Conservation (phyloP, 2,113 vertebrate genomes). For the Aplodontia rufa region DNA sequence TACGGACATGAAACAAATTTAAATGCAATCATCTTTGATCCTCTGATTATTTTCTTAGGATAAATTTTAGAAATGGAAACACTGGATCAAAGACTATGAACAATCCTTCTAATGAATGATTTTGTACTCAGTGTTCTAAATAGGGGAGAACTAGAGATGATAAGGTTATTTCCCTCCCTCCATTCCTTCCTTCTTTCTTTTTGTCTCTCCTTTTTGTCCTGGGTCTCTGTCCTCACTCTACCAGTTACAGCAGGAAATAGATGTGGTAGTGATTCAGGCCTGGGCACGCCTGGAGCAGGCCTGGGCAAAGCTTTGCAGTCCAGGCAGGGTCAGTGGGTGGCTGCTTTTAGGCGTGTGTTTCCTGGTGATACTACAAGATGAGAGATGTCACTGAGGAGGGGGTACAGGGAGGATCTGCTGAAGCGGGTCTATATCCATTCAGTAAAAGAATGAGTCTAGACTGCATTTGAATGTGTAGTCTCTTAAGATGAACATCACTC, state of each 20-base stretch:
- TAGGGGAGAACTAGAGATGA: not conserved
- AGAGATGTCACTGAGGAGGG: not conserved
- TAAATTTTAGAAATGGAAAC: conserved; percentile 21
- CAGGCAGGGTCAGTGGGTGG: not conserved
- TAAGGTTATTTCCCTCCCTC: not conserved
- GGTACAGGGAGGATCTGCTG: not conserved
- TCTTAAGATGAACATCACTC: not conserved
- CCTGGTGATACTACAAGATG: not conserved
- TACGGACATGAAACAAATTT: not conserved
- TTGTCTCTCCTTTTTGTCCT: not conserved
- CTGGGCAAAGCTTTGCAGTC: not conserved
- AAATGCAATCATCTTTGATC: not conserved
- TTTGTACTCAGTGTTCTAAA: not conserved
- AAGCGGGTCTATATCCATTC: not conserved
- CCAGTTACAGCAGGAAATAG: not conserved
- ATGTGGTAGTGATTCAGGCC: not conserved
- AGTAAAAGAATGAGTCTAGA: not conserved
- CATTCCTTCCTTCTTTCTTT: not conserved
- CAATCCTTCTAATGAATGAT: not conserved
- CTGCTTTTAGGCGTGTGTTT: not conserved
- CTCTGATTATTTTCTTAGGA: not conserved
- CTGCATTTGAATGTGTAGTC: not conserved
- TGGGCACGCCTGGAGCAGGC: not conserved
- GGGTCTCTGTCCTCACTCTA: not conserved
- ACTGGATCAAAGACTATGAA: not conserved